These are phyloP conservation scores for Dicrurus megarhynchus DNA, from an alignment of 2,113 vertebrate genomes.

Conservation along the genomic window DNA sequence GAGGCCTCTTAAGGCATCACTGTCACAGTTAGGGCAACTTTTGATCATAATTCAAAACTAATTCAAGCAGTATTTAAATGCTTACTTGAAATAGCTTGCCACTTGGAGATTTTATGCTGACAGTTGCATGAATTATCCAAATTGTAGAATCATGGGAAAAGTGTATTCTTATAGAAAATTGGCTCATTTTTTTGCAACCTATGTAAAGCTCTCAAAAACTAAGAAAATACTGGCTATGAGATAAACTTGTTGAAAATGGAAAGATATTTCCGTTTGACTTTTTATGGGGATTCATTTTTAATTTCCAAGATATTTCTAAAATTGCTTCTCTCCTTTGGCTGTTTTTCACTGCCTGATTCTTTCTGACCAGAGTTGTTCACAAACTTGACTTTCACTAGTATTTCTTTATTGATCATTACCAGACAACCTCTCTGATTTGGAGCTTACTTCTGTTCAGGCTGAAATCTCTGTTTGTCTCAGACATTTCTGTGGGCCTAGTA, in stretches of 20 bases:
- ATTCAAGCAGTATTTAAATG: neutral
- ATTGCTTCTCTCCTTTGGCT: neutral
- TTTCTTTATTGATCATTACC: neutral
- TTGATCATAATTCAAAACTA: neutral
- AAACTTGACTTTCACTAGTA: neutral
- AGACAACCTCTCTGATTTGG: neutral
- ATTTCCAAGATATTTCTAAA: neutral
- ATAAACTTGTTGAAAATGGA: neutral
- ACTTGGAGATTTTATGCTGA: neutral
- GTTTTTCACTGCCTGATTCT: neutral
- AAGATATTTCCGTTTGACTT: neutral
- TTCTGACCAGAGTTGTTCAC: neutral
- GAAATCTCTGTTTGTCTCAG: neutral
- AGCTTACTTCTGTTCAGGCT: neutral
- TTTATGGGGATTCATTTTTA: neutral
- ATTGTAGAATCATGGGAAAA: neutral
- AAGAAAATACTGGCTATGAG: neutral
- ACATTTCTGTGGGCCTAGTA: neutral
- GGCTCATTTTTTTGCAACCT: neutral
- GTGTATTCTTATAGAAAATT: neutral
- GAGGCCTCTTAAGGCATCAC: too few species aligned
- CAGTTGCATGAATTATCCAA: neutral
- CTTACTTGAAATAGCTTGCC: neutral
- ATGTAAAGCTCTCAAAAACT: neutral
- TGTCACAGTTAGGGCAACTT: neutral